phyloP scores from a whole-genome alignment of 2,113 vertebrate genomes.

The Cololabis saira region DNA sequence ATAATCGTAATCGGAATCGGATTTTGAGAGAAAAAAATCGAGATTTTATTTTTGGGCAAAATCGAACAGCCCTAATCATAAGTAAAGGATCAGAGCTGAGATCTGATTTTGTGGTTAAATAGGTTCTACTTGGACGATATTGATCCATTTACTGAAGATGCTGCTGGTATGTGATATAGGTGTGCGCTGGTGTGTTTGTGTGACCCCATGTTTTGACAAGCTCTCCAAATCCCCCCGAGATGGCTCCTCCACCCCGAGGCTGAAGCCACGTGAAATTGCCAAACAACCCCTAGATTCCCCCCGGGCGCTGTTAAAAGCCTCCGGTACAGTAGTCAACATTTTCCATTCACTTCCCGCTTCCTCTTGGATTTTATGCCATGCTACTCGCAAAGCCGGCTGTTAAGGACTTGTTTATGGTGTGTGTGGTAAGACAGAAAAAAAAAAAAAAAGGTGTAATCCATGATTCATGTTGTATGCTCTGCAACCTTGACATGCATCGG shows the following conservation, averaged over 20 bases:
- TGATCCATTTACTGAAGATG: slow-evolving; percentile 17
- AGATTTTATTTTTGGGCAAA: too few species aligned
- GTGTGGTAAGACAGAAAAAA: slow-evolving; percentile 2
- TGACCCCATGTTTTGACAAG: slow-evolving; percentile 36
- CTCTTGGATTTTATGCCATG: slow-evolving; percentile 50
- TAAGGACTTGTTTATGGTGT: slow-evolving; percentile 23
- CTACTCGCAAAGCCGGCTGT: slow-evolving; percentile 37
- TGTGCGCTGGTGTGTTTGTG: slow-evolving; percentile 18
- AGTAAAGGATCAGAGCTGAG: not conserved
- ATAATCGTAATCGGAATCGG: too few species aligned
- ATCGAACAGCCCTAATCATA: too few species aligned
- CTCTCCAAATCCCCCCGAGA: slow-evolving; percentile 36
- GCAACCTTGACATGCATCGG: slow-evolving; percentile 58
- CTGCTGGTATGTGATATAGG: not conserved
- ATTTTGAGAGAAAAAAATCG: too few species aligned
- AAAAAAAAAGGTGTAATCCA: slow-evolving; percentile 25
- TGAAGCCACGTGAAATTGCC: slow-evolving; percentile 49
- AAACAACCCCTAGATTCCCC: slow-evolving; percentile 37
- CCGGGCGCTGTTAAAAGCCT: slow-evolving; percentile 50
- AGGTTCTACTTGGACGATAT: not conserved
- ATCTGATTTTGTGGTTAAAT: not conserved
- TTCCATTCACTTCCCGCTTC: slow-evolving; percentile 58
- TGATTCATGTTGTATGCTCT: slow-evolving; percentile 58
- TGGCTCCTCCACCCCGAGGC: slow-evolving; percentile 19
- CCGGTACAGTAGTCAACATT: slow-evolving; percentile 35